phyloP scores from a whole-genome alignment of 2,888 invertebrate species.

The Drosophila ochracea region DNA sequence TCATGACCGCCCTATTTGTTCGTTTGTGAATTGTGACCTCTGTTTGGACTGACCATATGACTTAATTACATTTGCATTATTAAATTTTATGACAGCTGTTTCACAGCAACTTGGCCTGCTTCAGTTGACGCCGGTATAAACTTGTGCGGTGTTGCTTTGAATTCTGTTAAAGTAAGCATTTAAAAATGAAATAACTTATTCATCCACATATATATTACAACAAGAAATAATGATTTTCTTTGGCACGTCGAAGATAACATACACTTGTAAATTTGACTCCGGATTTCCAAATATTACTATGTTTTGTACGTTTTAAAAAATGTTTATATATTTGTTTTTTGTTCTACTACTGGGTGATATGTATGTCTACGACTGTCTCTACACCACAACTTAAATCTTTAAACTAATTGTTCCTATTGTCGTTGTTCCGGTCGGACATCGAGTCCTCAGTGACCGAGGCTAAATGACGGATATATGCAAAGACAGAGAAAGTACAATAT shows the following conservation, averaged over 20 bases:
- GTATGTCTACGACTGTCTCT: too few species aligned
- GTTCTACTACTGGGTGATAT: too few species aligned
- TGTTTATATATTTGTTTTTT: background rate
- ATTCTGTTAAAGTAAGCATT: background rate
- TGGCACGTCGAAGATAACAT: background rate
- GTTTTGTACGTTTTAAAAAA: background rate
- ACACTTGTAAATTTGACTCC: background rate
- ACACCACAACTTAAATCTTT: too few species aligned
- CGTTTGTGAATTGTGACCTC: constrained; percentile 25
- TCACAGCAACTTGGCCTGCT: constrained; percentile 41
- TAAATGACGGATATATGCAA: background rate
- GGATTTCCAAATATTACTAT: background rate
- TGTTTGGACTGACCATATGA: constrained; percentile 62
- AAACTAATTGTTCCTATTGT: too few species aligned
- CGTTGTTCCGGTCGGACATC: too few species aligned
- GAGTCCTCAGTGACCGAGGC: too few species aligned
- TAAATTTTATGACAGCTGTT: constrained; percentile 82
- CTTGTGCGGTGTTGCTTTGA: constrained; percentile 38
- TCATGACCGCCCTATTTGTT: constrained; percentile 7
- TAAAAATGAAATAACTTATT: background rate
- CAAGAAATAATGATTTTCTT: background rate
- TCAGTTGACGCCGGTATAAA: constrained; percentile 3
- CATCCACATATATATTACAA: background rate
- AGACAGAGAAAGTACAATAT: background rate
- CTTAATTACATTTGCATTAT: constrained; percentile 84